Base-by-base conservation (phyloP, 2,797 vertebrate species). In the Leptatherina wallacei region DNA sequence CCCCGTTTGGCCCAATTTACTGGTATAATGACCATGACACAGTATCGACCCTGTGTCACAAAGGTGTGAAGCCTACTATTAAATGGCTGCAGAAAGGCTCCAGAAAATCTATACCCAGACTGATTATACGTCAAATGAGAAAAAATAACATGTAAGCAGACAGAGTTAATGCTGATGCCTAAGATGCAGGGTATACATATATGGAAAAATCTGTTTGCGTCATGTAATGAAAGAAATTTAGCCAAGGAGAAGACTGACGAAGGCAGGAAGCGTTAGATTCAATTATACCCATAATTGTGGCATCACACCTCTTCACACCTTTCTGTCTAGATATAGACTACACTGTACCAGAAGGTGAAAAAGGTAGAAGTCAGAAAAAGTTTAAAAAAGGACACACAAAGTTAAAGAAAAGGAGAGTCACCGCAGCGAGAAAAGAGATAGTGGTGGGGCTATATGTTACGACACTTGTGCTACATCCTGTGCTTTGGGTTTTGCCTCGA, bases 1-100 rank as follows among this genome's bases (percentile, higher is more conserved):
- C 90, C 88, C 87, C 35, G 80, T 62, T 93, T 93, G 92, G 92
- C 91, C 90, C 87, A 91, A 88, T 93, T 93, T 93, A 91, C 85
- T 58, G 85, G 65, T 84, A 82, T 92, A 93, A 93, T 91, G 88
- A 86, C 89, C 72, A 44, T 61, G 85, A 84, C 78, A 57, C 22
- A 44, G 82, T 69, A 91, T 91, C 77, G 85, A 92, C 90, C 77
- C 71, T 12, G 72, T 76, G 83, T 90, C 91, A 83, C 81, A 65
- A 66, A 73, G 67, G 85, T 82, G 82, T 77, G 80, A 62, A 56
- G 68, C 22, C 51, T 77, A 71, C 67, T 58, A 86, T 87, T 83
- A 93, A 91, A 91, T 64, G 82, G 77, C 55, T 68, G 69, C 73
- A 58, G 59, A 69, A 35, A 67, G 73, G 68, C 67, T 67, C 55